Base-by-base conservation (phyloP, 1,140 invertebrate genomes). In the Anthonomus grandis region DNA sequence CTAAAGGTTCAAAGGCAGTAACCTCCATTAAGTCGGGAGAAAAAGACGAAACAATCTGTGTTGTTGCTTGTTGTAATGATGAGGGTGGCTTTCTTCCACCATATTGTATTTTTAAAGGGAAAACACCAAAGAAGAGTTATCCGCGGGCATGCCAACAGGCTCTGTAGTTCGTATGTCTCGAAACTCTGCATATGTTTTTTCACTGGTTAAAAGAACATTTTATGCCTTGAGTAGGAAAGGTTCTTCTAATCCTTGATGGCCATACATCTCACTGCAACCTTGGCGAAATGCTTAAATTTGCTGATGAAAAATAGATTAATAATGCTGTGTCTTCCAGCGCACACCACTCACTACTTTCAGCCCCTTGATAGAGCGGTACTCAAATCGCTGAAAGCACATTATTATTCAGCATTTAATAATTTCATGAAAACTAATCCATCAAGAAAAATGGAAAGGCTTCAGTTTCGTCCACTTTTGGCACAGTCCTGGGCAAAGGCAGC, bases 181-280 rank as follows among this genome's bases (percentile, higher is more conserved):
- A 18, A 65, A 68, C 39, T 62, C 59, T 17, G 44, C 63, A n/a
- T 70, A 62, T 50, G n/a, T 68, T 68, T 48, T 34, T 42, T 8
- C 56, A 60, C 9, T 70, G 66, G 65, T 25, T 70, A 1, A 31
- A 44, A 19, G 48, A 59, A 17, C 34, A 63, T 36, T 75, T 74
- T 58, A 27, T 75, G 23, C 67, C 67, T 4, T 37, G 37, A 12
- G 75, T 74, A 49, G 70, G 70, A 27, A 73, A 72, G 50, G 66
- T 66, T n/a, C n/a, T n/a, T n/a, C n/a, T n/a, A n/a, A n/a, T n/a
- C n/a, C n/a, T n/a, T n/a, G n/a, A n/a, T n/a, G 68, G 72, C 6
- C 70, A 75, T 58, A 54, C 63, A 25, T 73, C 70, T 5, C 72
- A 74, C 45, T 64, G 39, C 21, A 64, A 50, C 27, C 27, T 31